Conservation (phyloP, 2,888 invertebrate species). For the Ecliptopera silaceata region DNA sequence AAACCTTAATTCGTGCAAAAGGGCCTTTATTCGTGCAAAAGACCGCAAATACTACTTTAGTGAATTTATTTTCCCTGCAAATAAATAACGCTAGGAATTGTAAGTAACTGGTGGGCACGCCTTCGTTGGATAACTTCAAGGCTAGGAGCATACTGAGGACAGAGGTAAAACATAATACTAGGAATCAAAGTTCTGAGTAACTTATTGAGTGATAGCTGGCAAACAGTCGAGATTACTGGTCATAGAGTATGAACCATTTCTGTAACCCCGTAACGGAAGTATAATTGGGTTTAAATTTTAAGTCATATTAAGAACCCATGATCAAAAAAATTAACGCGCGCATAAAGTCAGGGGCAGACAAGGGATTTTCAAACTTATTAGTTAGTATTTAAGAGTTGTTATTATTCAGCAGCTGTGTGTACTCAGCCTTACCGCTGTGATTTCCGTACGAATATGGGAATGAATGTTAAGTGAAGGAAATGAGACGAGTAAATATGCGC, state of each 20-base stretch:
- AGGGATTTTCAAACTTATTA: background rate
- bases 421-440: slow-evolving; percentile 15
- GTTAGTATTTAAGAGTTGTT: background rate
- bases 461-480: slow-evolving; percentile 35
- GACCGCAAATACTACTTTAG: slow-evolving; percentile 41
- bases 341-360: too few species aligned
- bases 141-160: slow-evolving; percentile 15
- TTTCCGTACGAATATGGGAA: slow-evolving; percentile 26
- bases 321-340: too few species aligned
- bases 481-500: slow-evolving; percentile 27
- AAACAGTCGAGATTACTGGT: too few species aligned
- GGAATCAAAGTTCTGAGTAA: too few species aligned
- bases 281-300: too few species aligned
- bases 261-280: too few species aligned
- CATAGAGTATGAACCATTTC: too few species aligned
- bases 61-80: slow-evolving; percentile 69
- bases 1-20: slow-evolving; percentile 36
- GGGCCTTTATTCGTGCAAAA: slow-evolving; percentile 28
- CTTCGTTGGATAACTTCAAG: slow-evolving; percentile 32
- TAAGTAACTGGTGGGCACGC: slow-evolving; percentile 64
- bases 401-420: slow-evolving; percentile 6
- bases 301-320: too few species aligned
- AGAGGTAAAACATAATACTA: background rate
- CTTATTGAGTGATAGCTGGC: too few species aligned
- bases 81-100: slow-evolving; percentile 70